A percentile compares a stretch with the other conserved stretches of the same genome.
phyloP scores from a whole-genome alignment of 2,113 vertebrate species.

The Nerophis ophidion region DNA sequence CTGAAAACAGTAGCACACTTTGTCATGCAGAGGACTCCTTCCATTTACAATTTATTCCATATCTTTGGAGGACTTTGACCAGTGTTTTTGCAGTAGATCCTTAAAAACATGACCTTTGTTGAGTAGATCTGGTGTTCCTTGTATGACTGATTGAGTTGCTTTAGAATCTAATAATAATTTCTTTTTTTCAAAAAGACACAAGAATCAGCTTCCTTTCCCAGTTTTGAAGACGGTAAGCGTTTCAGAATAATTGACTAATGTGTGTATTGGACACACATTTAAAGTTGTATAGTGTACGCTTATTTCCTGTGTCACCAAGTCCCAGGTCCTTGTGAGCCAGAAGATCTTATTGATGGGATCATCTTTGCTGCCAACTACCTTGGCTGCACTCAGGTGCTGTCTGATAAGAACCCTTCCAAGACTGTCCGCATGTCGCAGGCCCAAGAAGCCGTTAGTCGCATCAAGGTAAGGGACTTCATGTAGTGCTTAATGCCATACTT shows the following conservation, averaged over 20 bases:
- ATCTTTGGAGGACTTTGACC: neutral
- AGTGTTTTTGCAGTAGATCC: neutral
- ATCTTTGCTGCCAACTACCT: conserved; percentile 99
- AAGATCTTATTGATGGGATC: conserved; percentile 97
- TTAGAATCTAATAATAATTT: conserved; percentile 7
- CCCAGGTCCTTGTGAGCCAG: conserved; percentile 96
- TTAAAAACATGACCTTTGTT: too few species aligned
- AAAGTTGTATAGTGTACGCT: neutral
- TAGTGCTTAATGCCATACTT: too few species aligned
- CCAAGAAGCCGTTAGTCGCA: conserved; percentile 90
- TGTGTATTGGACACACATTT: neutral
- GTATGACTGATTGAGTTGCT: neutral
- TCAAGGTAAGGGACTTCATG: conserved; percentile 79
- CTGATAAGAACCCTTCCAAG: conserved; percentile 93
- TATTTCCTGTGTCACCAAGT: conserved; percentile 65
- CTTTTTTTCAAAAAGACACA: conserved; percentile 75
- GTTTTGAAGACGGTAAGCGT: conserved; percentile 95
- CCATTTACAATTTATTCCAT: too few species aligned
- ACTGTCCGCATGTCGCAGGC: conserved; percentile 95
- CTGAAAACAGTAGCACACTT: too few species aligned
- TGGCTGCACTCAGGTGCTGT: conserved; percentile 93
- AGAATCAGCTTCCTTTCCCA: conserved; percentile 89
- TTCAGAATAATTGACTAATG: conserved; percentile 1
- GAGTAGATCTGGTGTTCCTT: too few species aligned
- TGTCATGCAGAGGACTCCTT: too few species aligned